phyloP scores from a whole-genome alignment of 2,888 invertebrate species.

The Catocala nupta region DNA sequence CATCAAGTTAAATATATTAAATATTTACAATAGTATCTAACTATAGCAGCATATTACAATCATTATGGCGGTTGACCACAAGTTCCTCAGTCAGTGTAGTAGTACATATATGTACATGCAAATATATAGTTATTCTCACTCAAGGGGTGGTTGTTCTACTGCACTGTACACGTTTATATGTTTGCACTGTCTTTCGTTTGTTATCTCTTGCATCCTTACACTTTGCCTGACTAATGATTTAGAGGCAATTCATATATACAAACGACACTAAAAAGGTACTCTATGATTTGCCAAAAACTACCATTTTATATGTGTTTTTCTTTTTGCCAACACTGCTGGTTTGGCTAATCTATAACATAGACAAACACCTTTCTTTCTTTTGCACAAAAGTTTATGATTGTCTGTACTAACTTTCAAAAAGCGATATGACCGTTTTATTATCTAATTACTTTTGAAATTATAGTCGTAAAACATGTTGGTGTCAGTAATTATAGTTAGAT shows the following conservation, averaged over 20 bases:
- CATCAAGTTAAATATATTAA: too few relatives aligned
- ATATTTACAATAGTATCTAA: too few relatives aligned
- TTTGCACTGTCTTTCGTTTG: conserved; percentile 78
- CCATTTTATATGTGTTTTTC: neutral
- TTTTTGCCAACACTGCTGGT: conserved; percentile 1
- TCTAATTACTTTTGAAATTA: conserved; percentile 3
- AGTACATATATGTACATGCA: neutral
- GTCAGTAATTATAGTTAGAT: neutral
- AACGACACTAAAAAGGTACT: too few relatives aligned
- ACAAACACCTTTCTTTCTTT: too few relatives aligned
- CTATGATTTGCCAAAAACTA: too few relatives aligned
- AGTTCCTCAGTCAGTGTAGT: too few relatives aligned
- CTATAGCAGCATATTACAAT: too few relatives aligned
- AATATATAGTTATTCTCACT: conserved; percentile 54
- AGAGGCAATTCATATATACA: neutral
- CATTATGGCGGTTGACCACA: too few relatives aligned
- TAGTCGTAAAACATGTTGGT: neutral
- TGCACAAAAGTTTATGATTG: too few relatives aligned
- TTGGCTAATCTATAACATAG: neutral
- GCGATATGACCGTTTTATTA: neutral
- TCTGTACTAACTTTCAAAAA: conserved; percentile 1
- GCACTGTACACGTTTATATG: conserved; percentile 62
- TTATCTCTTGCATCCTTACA: conserved; percentile 58
- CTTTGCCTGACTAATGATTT: neutral
- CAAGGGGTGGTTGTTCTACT: conserved; percentile 59